A percentile compares a stretch with the other conserved stretches of the same genome.
These are phyloP conservation scores for Nesoenas mayeri DNA, from an alignment of 2,113 vertebrate genomes.

Conservation along the genomic window DNA sequence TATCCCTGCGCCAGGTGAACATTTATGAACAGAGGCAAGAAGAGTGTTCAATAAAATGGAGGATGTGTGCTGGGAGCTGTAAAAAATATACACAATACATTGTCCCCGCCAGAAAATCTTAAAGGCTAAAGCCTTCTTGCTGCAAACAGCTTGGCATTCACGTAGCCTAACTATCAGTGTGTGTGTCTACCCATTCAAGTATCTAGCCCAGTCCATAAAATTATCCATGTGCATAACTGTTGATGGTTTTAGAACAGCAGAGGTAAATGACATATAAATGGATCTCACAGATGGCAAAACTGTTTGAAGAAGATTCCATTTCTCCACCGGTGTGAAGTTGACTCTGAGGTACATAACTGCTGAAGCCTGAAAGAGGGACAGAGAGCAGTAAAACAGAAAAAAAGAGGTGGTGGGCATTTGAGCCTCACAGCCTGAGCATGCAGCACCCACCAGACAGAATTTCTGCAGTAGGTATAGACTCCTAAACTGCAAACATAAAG, in stretches of 20 bases:
- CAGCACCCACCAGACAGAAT: not conserved
- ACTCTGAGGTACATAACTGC: not conserved
- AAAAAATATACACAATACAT: not conserved
- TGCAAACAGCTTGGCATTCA: not conserved
- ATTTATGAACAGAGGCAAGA: not conserved
- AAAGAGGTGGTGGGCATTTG: not conserved
- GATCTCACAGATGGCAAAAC: slow-evolving; percentile 41
- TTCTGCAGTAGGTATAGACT: not conserved
- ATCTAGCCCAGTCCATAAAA: slow-evolving; percentile 31
- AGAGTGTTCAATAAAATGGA: not conserved
- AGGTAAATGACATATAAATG: slow-evolving; percentile 49
- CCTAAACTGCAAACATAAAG: not conserved
- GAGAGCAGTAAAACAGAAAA: not conserved
- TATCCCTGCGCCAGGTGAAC: not conserved
- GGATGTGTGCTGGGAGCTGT: not conserved
- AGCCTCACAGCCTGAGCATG: not conserved
- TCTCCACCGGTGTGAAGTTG: not conserved
- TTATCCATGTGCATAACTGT: slow-evolving; percentile 19
- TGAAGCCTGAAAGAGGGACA: not conserved
- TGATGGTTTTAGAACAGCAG: slow-evolving; percentile 31
- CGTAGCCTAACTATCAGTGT: not conserved
- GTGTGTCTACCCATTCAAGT: not conserved
- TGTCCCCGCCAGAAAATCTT: not conserved
- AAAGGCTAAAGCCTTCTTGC: not conserved
- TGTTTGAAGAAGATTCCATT: not conserved